Percentiles rank a stretch among this genome's conserved stretches.
Evolutionary conservation across 1,140 invertebrate genomes (phyloP).

Genomic region (Drosophila aff.): DNA sequence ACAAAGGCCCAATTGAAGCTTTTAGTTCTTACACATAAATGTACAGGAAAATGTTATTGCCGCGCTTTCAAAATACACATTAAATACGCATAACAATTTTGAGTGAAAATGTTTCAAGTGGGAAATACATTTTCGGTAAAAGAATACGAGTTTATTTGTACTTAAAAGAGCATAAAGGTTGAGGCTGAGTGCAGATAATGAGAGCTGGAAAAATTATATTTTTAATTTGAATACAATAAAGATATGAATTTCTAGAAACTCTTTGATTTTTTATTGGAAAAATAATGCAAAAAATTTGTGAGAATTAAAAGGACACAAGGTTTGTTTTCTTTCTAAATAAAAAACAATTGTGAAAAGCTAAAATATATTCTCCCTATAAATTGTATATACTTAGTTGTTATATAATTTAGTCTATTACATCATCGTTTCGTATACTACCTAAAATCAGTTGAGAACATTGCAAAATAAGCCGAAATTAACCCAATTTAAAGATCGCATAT

Average conservation of each 20-base stretch:
- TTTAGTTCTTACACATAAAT: slow-evolving; percentile 6
- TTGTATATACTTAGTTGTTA: background rate
- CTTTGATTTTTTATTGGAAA: too few relatives aligned
- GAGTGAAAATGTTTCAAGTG: background rate
- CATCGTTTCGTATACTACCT: background rate
- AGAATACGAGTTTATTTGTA: slow-evolving; percentile 6
- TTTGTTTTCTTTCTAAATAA: too few relatives aligned
- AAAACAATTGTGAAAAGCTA: too few relatives aligned
- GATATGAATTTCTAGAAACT: background rate
- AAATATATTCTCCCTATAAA: background rate
- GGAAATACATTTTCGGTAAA: background rate
- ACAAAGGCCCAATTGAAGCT: slow-evolving; percentile 4
- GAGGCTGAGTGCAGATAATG: background rate
- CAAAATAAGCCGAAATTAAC: slow-evolving; percentile 22
- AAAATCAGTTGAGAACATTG: slow-evolving; percentile 3
- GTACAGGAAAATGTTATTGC: background rate
- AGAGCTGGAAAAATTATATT: too few relatives aligned
- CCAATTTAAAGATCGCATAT: slow-evolving; percentile 18
- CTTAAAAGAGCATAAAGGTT: background rate
- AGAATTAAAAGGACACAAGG: too few relatives aligned
- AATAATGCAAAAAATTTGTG: too few relatives aligned
- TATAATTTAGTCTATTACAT: background rate
- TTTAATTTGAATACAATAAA: background rate
- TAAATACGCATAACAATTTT: slow-evolving; percentile 1
- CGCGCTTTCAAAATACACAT: slow-evolving; percentile 15